Evolutionary conservation across 2,797 vertebrate species (phyloP).

Genomic region (Amniataba percoides): DNA sequence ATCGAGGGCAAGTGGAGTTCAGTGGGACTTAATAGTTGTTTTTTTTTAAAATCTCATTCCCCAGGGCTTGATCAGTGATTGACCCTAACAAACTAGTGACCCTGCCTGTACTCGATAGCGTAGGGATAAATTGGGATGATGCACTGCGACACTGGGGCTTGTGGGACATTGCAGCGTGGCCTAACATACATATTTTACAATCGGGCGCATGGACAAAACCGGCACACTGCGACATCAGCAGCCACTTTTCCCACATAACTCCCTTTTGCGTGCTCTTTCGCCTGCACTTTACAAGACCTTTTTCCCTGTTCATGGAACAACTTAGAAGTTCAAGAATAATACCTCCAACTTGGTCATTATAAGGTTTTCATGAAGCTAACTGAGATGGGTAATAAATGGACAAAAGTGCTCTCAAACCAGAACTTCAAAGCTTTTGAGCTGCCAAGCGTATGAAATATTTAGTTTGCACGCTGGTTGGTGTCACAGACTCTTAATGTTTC

Average conservation of each 20-base stretch:
- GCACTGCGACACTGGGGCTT: slow-evolving; percentile 21
- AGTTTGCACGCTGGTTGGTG: slow-evolving; percentile 63
- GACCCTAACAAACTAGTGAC: slow-evolving; percentile 41
- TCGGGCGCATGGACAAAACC: slow-evolving; percentile 14
- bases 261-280: slow-evolving; percentile 18
- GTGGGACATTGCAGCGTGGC: slow-evolving; percentile 35
- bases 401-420: slow-evolving; percentile 45
- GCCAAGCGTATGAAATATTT: slow-evolving; percentile 72
- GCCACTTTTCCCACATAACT: slow-evolving; percentile 14
- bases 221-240: slow-evolving; percentile 7
- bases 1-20: slow-evolving; percentile 61
- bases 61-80: slow-evolving; percentile 57
- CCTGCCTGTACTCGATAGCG: background rate
- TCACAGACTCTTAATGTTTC: slow-evolving; percentile 67
- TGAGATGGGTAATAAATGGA: slow-evolving; percentile 58
- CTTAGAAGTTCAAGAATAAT: slow-evolving; percentile 51
- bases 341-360: slow-evolving; percentile 48
- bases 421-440: slow-evolving; percentile 50
- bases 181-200: slow-evolving; percentile 45
- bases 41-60: slow-evolving; percentile 38
- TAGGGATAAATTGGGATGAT: slow-evolving; percentile 30
- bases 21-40: slow-evolving; percentile 49
- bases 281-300: slow-evolving; percentile 33
- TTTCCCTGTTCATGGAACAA: slow-evolving; percentile 25
- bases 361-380: slow-evolving; percentile 60